These are phyloP conservation scores for Drosophila ficusphila DNA, from an alignment of 1,140 invertebrate genomes.

Conservation along the genomic window DNA sequence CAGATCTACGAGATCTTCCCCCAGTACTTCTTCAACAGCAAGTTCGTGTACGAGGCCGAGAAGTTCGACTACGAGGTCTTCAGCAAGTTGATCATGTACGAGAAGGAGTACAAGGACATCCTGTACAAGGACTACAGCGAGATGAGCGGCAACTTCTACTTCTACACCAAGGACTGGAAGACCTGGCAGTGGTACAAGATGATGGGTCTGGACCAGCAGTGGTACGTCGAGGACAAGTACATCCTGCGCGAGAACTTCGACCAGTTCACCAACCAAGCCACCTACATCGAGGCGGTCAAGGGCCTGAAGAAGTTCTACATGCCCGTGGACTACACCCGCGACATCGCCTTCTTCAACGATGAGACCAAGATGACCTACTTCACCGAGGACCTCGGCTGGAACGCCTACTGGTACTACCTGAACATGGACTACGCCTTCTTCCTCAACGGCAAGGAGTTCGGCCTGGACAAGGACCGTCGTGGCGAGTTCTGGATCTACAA, in stretches of 20 bases:
- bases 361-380: constrained; percentile 88
- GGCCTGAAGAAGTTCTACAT: constrained; percentile 63
- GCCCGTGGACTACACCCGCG: constrained; percentile 86
- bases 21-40: constrained; percentile 86
- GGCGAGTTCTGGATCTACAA: constrained; percentile 88
- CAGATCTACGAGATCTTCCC: constrained; percentile 88
- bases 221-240: constrained; percentile 66
- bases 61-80: constrained; percentile 84
- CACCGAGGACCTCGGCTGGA: constrained; percentile 90
- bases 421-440: constrained; percentile 85
- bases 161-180: constrained; percentile 84
- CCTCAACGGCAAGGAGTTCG: constrained; percentile 85
- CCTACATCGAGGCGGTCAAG: constrained; percentile 48
- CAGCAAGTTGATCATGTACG: constrained; percentile 69
- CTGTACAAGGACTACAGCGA: constrained; percentile 64
- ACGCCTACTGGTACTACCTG: constrained; percentile 87
- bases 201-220: constrained; percentile 75
- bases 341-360: constrained; percentile 86
- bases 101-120: constrained; percentile 72
- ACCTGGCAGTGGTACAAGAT: constrained; percentile 84
- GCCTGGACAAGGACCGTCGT: constrained; percentile 85
- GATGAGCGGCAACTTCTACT: constrained; percentile 54
- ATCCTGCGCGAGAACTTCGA: constrained; percentile 62
- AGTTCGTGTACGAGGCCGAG: constrained; percentile 86
- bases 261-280: constrained; percentile 48